Conservation (phyloP, 2,888 invertebrate genomes). For the Aporophyla lueneburgensis region DNA sequence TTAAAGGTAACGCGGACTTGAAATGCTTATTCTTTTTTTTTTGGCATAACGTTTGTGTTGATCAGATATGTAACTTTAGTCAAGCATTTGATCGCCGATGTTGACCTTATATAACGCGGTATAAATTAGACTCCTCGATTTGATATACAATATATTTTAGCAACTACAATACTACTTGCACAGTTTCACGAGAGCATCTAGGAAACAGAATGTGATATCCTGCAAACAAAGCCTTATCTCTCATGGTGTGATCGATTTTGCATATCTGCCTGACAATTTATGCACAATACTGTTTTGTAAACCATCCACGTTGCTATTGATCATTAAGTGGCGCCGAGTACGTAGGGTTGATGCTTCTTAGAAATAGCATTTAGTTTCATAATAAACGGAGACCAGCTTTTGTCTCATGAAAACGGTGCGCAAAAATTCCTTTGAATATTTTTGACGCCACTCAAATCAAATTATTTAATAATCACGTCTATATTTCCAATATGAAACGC, state of each 20-base stretch:
- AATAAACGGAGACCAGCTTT: not conserved
- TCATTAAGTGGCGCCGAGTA: slow-evolving; percentile 57
- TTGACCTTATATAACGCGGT: slow-evolving; percentile 15
- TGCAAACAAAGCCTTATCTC: slow-evolving; percentile 27
- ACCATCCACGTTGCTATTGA: slow-evolving; percentile 54
- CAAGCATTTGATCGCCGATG: not conserved
- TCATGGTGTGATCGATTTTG: slow-evolving; percentile 15
- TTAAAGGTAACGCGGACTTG: slow-evolving; percentile 21
- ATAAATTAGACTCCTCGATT: not conserved
- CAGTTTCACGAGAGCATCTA: not conserved
- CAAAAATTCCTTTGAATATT: slow-evolving; percentile 7
- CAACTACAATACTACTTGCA: not conserved
- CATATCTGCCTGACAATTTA: slow-evolving; percentile 30
- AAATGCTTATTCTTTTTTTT: not conserved
- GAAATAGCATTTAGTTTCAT: not conserved
- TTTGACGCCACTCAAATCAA: slow-evolving; percentile 31
- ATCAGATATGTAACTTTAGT: not conserved
- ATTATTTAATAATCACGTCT: slow-evolving; percentile 39
- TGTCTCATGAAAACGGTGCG: not conserved
- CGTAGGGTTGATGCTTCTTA: slow-evolving; percentile 31
- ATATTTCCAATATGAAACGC: slow-evolving; percentile 39
- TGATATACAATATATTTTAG: not conserved
- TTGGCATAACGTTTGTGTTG: not conserved
- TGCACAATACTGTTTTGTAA: slow-evolving; percentile 44
- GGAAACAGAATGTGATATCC: not conserved